phyloP scores from a whole-genome alignment of 2,888 invertebrate species.

The Hypomecis punctinalis region DNA sequence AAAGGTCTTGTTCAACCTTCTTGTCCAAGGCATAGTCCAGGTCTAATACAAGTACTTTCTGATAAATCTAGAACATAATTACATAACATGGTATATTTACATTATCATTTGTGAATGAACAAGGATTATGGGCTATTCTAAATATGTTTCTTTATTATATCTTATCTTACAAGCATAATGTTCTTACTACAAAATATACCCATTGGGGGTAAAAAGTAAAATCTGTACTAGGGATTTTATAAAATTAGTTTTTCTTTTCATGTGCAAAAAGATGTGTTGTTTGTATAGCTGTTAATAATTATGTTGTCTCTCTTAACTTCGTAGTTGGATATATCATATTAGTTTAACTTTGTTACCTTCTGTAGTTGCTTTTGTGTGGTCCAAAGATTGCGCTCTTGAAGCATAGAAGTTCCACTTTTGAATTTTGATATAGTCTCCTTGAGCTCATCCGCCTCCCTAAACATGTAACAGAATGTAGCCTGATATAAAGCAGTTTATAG shows the following conservation, averaged over 20 bases:
- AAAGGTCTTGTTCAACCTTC: constrained; percentile 95
- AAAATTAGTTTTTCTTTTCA: too few species aligned
- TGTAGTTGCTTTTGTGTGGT: constrained; percentile 77
- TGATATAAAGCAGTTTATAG: not conserved
- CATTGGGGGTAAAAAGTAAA: too few species aligned
- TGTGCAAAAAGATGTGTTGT: too few species aligned
- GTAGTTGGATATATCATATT: not conserved
- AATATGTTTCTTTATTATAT: too few species aligned
- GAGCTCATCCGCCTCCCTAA: constrained; percentile 90
- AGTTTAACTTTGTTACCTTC: constrained; percentile 60
- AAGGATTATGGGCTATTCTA: too few species aligned
- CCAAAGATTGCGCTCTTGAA: constrained; percentile 77
- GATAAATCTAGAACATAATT: constrained; percentile 83
- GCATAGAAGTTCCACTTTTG: constrained; percentile 83
- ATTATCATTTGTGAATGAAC: too few species aligned
- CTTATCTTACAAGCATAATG: too few species aligned
- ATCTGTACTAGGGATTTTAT: too few species aligned
- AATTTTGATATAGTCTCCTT: constrained; percentile 88
- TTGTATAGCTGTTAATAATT: too few species aligned
- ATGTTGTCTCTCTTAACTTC: too few species aligned
- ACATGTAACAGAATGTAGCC: constrained; percentile 8
- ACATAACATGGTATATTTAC: not conserved
- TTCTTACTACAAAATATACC: too few species aligned
- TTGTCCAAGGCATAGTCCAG: constrained; percentile 94
- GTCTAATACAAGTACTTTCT: constrained; percentile 91